These are phyloP conservation scores for Erannis defoliaria DNA, from an alignment of 2,888 invertebrate species.

Conservation along the genomic window DNA sequence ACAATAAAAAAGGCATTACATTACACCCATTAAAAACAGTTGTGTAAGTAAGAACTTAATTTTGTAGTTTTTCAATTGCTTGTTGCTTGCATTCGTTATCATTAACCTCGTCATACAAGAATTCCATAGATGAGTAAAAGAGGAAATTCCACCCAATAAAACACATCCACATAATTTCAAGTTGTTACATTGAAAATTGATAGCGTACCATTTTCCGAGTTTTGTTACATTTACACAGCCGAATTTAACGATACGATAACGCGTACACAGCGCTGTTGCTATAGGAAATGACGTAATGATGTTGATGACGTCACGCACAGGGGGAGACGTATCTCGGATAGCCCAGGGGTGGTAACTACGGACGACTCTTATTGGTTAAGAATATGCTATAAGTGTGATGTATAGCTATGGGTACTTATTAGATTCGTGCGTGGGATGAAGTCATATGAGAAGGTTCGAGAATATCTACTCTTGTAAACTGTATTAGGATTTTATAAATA, in stretches of 20 bases:
- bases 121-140: constrained; percentile 20
- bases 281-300: constrained; percentile 54
- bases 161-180: constrained; percentile 35
- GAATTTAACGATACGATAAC: constrained; percentile 59
- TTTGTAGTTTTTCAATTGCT: too few species aligned
- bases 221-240: constrained; percentile 52
- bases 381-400: constrained; percentile 32
- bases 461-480: constrained; percentile 2
- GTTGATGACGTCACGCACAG: constrained; percentile 70
- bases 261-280: constrained; percentile 51
- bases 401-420: constrained; percentile 34
- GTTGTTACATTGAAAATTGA: constrained; percentile 39
- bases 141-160: constrained; percentile 30
- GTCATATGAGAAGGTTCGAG: constrained; percentile 13
- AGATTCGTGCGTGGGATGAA: constrained; percentile 24
- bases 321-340: constrained; percentile 44
- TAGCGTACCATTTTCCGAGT: constrained; percentile 45
- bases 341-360: constrained; percentile 35
- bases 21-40: too few species aligned
- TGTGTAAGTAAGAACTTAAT: too few species aligned
- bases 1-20: too few species aligned
- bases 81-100: background rate
- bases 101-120: background rate
- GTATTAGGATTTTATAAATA: constrained; percentile 5
- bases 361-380: constrained; percentile 34